Evolutionary conservation across 2,113 vertebrate genomes (phyloP), one percentile per base, ranked within the genome.

Genomic region (Pelobates fuscus): DNA sequence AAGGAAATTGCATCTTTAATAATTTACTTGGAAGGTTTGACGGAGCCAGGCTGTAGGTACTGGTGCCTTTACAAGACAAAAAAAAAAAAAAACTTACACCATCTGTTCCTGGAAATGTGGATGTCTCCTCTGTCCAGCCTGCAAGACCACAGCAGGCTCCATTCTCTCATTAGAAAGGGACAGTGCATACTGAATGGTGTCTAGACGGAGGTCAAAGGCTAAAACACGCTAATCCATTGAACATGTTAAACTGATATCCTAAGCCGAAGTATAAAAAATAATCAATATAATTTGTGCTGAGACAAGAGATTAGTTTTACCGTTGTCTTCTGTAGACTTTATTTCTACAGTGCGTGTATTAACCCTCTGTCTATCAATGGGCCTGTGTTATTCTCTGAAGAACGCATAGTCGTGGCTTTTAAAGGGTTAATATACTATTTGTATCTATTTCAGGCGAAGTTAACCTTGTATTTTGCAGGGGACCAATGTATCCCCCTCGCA

Each of bases 1-100:
- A 80, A 84, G 86, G 82, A 87, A 86, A 89, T 84, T 78, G 84
- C 84, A 79, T 89, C 84, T 86, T 88, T 85, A 87, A 87, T 89
- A 86, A 89, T 87, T 86, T 84, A 87, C 85, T 52, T 71, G 67
- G 80, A 78, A 77, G 24, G 83, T 80, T 80, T 79, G 83, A 72
- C 84, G 83, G 82, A 87, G 86, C 82, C 86, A 82, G 84, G 82
- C 84, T 81, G 81, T 80, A 79, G 80, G 32, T 37, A 78, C 80
- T 0, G n/a, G 80, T 82, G 83, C 83, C 76, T 65, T 73, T 10
- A 67, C 80, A 10, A 62, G 32, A 44, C 20, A 32, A 71, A 30
- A n/a, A 32, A 62, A 30, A 61, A 46, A 71, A 32, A 84, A 29
- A 44, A 82, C 81, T 84, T 3, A 81, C 78, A 37, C 83, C 81